These are phyloP conservation scores for Agonopterix arenella DNA, from an alignment of 2,888 invertebrate genomes.

Conservation along the genomic window DNA sequence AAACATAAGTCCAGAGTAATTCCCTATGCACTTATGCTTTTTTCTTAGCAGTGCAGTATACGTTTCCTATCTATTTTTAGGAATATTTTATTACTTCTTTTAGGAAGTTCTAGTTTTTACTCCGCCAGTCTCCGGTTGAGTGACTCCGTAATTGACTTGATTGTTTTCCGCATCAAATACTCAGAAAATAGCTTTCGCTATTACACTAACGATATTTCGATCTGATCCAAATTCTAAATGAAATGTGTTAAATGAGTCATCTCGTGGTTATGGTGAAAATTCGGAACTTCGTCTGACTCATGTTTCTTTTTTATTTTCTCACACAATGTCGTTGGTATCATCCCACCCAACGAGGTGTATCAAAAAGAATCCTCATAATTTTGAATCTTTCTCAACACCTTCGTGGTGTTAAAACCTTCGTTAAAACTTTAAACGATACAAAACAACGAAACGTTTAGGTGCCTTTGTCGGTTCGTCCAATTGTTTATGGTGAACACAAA, in stretches of 20 bases:
- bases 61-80: no score
- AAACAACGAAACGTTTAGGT: slow-evolving; percentile 6
- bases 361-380: no score
- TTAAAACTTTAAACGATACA: slow-evolving; percentile 5
- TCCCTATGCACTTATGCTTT: no score
- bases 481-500: slow-evolving; percentile 20
- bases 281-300: slow-evolving; percentile 5
- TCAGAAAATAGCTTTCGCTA: slow-evolving; percentile 6
- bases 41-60: no score
- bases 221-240: slow-evolving; percentile 3
- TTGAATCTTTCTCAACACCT: not conserved
- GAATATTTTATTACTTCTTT: not conserved
- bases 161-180: slow-evolving; percentile 4
- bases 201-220: slow-evolving; percentile 1
- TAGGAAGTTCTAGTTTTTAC: not conserved
- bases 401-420: slow-evolving; percentile 1
- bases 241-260: slow-evolving; percentile 6
- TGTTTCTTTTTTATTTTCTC: no score
- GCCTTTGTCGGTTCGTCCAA: slow-evolving; percentile 13
- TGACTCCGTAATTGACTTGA: slow-evolving; percentile 1
- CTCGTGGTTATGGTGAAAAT: not conserved
- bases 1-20: no score
- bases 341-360: no score
- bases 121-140: not conserved
- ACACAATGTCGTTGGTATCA: no score